A percentile compares a stretch with the other conserved stretches of the same genome.
These are phyloP conservation scores for Folsomia candida DNA, from an alignment of 2,888 invertebrate species.

Conservation along the genomic window DNA sequence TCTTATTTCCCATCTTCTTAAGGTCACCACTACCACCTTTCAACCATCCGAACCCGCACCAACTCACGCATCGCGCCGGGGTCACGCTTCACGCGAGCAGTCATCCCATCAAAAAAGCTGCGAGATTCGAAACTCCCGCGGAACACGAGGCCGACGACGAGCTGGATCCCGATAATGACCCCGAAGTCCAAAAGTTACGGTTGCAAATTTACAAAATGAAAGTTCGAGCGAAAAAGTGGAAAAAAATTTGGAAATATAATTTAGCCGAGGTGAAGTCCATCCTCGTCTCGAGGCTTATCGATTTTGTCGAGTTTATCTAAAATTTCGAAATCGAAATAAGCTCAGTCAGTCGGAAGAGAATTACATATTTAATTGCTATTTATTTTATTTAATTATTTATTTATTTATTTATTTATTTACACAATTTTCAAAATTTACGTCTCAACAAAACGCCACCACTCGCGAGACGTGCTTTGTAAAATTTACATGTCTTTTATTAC, in stretches of 20 bases:
- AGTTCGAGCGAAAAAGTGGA: constrained; percentile 48
- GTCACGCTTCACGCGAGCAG: constrained; percentile 20
- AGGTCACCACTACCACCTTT: neutral
- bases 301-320: constrained; percentile 47
- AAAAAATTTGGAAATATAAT: constrained; percentile 48
- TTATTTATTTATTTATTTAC: too few relatives aligned
- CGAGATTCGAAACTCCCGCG: too few relatives aligned
- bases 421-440: too few relatives aligned
- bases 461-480: too few relatives aligned
- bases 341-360: constrained; percentile 6
- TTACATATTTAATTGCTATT: too few relatives aligned
- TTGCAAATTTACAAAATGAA: constrained; percentile 46
- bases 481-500: too few relatives aligned
- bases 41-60: too few relatives aligned
- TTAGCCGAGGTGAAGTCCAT: constrained; percentile 46
- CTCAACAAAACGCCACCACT: too few relatives aligned
- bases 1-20: too few relatives aligned
- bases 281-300: constrained; percentile 45
- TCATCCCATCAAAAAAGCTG: constrained; percentile 28
- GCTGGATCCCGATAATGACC: constrained; percentile 49
- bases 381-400: too few relatives aligned
- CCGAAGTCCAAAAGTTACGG: constrained; percentile 47
- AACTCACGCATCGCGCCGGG: constrained; percentile 3
- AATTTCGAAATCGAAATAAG: too few relatives aligned
- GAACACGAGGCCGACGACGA: constrained; percentile 33